These are phyloP conservation scores for Seira musarum DNA, from an alignment of 2,888 invertebrate genomes.

Conservation along the genomic window DNA sequence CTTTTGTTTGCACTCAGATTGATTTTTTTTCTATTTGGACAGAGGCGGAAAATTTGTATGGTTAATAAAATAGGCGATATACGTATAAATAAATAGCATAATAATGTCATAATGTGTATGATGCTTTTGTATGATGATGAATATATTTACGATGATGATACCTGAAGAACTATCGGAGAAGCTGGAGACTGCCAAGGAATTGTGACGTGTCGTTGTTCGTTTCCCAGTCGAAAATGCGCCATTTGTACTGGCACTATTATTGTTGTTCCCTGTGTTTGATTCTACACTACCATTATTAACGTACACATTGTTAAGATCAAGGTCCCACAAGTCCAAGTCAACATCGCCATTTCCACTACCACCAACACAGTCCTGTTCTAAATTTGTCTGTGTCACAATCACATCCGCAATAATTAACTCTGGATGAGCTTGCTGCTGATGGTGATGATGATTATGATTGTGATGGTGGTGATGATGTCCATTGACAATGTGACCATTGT, in stretches of 20 bases:
- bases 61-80: no score
- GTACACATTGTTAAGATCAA: conserved; percentile 76
- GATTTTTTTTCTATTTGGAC: no score
- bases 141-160: conserved; percentile 31
- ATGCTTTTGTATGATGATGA: background rate
- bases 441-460: conserved; percentile 46
- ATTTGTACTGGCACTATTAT: conserved; percentile 65
- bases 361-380: conserved; percentile 57
- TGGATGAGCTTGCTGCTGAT: conserved; percentile 34
- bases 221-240: conserved; percentile 71
- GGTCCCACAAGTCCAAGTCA: conserved; percentile 87
- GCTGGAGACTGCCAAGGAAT: conserved; percentile 73
- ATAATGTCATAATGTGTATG: no score
- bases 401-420: conserved; percentile 64
- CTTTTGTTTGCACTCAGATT: background rate
- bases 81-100: no score
- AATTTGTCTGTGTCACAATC: conserved; percentile 56
- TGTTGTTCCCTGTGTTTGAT: conserved; percentile 47
- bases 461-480: conserved; percentile 30
- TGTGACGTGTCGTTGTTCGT: conserved; percentile 71
- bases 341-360: conserved; percentile 78
- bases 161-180: conserved; percentile 72
- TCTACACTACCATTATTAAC: conserved; percentile 56
- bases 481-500: conserved; percentile 31
- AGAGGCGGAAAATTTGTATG: no score